Percentiles rank a stretch among this genome's conserved stretches.
Conservation (phyloP, 2,797 vertebrate species). For the Pseudopleuronectes americanus region DNA sequence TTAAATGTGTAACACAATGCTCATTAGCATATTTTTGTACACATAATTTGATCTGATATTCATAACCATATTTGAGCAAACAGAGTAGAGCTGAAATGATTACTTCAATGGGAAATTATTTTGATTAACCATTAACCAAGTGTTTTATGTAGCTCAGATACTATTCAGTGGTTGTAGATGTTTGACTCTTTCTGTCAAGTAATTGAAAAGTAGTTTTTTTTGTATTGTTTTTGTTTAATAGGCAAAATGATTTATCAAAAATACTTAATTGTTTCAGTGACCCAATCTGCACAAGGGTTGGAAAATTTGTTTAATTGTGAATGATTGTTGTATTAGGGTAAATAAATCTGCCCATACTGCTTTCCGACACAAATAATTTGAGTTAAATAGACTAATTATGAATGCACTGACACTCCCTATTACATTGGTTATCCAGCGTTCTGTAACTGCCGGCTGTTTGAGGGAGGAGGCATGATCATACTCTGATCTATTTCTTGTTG, state of each 20-base stretch:
- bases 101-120: background rate
- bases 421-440: slow-evolving; percentile 15
- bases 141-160: background rate
- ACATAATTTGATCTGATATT: background rate
- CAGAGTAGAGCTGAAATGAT: background rate
- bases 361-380: slow-evolving; percentile 10
- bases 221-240: background rate
- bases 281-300: background rate
- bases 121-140: no score
- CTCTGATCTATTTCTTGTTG: background rate
- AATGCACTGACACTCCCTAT: background rate
- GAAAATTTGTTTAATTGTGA: background rate
- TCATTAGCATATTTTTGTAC: no score
- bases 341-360: slow-evolving; percentile 11
- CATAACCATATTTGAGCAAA: background rate
- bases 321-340: background rate
- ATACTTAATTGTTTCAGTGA: background rate
- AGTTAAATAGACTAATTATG: slow-evolving; percentile 30
- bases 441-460: slow-evolving; percentile 30
- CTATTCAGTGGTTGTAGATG: no score
- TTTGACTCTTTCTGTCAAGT: no score
- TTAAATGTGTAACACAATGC: no score
- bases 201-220: background rate
- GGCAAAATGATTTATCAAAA: background rate
- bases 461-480: slow-evolving; percentile 7